These are phyloP conservation scores for Strigamia transsilvanica DNA, from an alignment of 2,888 invertebrate genomes.

Conservation along the genomic window DNA sequence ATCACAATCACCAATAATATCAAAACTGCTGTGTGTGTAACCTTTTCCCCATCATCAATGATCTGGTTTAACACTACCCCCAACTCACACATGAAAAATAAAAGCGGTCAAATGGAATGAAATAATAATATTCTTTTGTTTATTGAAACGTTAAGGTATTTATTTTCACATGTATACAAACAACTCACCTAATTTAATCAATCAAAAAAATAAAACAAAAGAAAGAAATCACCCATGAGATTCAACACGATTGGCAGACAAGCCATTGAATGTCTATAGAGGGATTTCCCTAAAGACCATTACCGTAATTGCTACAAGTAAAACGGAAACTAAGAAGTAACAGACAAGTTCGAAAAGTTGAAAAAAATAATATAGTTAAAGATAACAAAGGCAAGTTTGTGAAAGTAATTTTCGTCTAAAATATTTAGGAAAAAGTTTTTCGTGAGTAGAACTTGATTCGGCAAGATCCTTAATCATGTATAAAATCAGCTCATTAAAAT, in stretches of 20 bases:
- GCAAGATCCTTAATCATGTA: neutral
- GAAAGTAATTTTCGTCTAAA: too few species aligned
- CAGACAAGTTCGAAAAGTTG: neutral
- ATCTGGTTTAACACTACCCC: slow-evolving; percentile 1
- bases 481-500: neutral
- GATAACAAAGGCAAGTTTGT: too few species aligned
- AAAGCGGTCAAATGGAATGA: neutral
- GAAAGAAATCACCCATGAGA: neutral
- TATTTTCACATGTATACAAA: neutral
- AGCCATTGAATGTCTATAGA: slow-evolving; percentile 38
- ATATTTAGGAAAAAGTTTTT: too few species aligned
- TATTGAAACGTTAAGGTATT: slow-evolving; percentile 5
- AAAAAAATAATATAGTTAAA: neutral
- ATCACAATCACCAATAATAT: slow-evolving; percentile 41
- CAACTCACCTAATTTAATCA: slow-evolving; percentile 20
- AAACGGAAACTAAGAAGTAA: neutral
- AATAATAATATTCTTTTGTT: neutral
- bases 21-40: neutral
- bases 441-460: too few species aligned
- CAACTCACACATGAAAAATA: neutral
- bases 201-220: slow-evolving; percentile 17
- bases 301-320: slow-evolving; percentile 52
- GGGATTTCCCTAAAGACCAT: slow-evolving; percentile 51
- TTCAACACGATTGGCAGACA: slow-evolving; percentile 35
- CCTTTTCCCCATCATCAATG: neutral